Evolutionary conservation across 2,797 vertebrate genomes (phyloP), one percentile per base, ranked within the genome.

Genomic region (Peromyscus attwateri): DNA sequence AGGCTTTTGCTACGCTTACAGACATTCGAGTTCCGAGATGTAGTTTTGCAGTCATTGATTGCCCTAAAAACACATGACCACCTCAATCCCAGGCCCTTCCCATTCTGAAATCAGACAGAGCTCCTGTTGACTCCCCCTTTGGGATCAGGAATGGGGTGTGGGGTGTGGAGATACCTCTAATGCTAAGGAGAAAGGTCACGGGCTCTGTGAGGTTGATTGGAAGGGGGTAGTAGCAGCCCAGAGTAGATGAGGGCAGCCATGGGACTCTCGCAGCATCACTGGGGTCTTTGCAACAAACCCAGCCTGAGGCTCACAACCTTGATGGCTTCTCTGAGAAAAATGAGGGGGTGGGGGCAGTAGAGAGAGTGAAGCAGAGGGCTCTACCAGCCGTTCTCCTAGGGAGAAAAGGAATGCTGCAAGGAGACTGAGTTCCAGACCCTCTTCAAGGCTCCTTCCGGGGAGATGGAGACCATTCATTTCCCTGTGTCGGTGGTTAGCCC

Each of bases 401-500:
- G 19, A 77, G 49, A 76, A 49, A 21, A 34, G 31, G 37, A 60
- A 1, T 49, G 27, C 23, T 17, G 55, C 49, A 46, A 34, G 49
- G 27, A 62, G 8, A 34, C 14, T 31, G 29, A 40, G 55, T 34
- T 19, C 91, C 5, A 57, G 55, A 3, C 43, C 43, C 21, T 55
- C 90, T 25, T 84, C 49, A 12, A 66, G 10, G 49, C 84, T 60
- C 55, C 49, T 60, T 70, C 17, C 0, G 66, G 46, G 80, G 71
- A 75, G 37, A 43, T 3, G 23, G 23, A 40, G n/a, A 19, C 66
- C 17, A 49, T 13, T 1, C 3, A 10, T 34, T 25, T 57, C 66
- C 37, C 27, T 0, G 23, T 31, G 5, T 5, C 0, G 25, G 31
- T 34, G 25, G 5, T 27, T 34, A 37, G n/a, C 29, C 0, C 19